Base-by-base conservation (phyloP, 1,140 invertebrate genomes). In the Lordiphosa mommai region DNA sequence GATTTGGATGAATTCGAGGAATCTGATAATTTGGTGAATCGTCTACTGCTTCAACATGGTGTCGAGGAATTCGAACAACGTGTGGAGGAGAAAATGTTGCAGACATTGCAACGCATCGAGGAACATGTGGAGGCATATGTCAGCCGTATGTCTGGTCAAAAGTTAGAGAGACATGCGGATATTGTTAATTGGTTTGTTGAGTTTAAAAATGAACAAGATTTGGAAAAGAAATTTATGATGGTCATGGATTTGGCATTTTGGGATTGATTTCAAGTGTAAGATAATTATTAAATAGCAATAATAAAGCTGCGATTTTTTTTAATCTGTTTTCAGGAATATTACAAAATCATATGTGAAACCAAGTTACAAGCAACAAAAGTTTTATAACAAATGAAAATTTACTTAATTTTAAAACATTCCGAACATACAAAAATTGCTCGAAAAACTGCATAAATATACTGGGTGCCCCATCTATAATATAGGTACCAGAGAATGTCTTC, bases 31-130 rank as follows among this genome's bases (percentile, higher is more conserved):
- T 30, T 58, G 1, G 36, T 73, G 4, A 27, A 3, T 1, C 32
- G 48, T 2, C 20, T 73, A 3, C 27, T 73, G 10, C 10, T 23
- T 6, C 49, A 73, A 9, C 41, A 48, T 23, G 53, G 58, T 1
- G 44, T 67, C 3, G 46, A 73, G 1, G 40, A 48, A 1, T 55
- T 73, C 2, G 49, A 68, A 6, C 4, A 17, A 1, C 37, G 33
- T 10, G 2, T 65, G 9, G 17, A 55, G n/a, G 32, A 36, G 7
- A 27, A 46, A 5, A 7, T 59, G 3, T 5, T 8, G 0, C 23
- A 2, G 0, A 33, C 51, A 3, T 13, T 65, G 9, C 20, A 57
- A 2, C 27, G 51, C 12, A 38, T 56, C 5, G 66, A 65, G 40
- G 10, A 32, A 8, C 38, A 38, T 13, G n/a, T 61, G 3, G 17